A percentile compares a stretch with the other conserved stretches of the same genome.
Evolutionary conservation across 2,888 invertebrate species (phyloP).

Genomic region (Euplexia lucipara): DNA sequence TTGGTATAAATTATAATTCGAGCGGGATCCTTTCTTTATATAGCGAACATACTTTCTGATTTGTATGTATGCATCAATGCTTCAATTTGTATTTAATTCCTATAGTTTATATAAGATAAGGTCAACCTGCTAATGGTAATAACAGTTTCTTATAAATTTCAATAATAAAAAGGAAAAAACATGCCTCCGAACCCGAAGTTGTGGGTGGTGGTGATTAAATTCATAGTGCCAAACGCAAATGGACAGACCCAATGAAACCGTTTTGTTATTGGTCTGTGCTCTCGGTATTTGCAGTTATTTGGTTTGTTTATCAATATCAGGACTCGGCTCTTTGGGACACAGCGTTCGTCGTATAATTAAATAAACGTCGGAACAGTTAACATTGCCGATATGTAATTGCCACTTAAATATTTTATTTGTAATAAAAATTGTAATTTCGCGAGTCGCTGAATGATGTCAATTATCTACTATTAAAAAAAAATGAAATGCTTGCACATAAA

Average conservation of each 20-base stretch:
- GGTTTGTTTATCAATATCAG: constrained; percentile 26
- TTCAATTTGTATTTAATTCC: too few species aligned
- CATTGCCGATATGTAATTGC: constrained; percentile 19
- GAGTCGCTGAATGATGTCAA: constrained; percentile 15
- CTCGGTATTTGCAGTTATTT: constrained; percentile 27
- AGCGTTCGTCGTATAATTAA: constrained; percentile 2
- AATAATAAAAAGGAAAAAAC: too few species aligned
- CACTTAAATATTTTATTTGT: constrained; percentile 12
- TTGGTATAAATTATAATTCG: too few species aligned
- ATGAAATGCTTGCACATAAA: too few species aligned
- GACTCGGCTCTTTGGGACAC: constrained; percentile 7
- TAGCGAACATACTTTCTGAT: too few species aligned
- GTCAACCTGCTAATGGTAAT: too few species aligned
- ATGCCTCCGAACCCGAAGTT: constrained; percentile 5
- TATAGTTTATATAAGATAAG: too few species aligned
- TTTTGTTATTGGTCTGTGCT: constrained; percentile 29
- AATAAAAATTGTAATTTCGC: constrained; percentile 21
- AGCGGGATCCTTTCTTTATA: too few species aligned
- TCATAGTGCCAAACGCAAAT: constrained; percentile 26
- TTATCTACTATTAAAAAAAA: too few species aligned
- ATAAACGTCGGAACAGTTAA: constrained; percentile 15
- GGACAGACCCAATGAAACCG: constrained; percentile 15
- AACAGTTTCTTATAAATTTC: too few species aligned
- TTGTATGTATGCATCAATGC: too few species aligned
- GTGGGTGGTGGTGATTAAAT: constrained; percentile 34